These are phyloP conservation scores for Staurois parvus DNA, from an alignment of 2,797 vertebrate genomes.

Conservation along the genomic window DNA sequence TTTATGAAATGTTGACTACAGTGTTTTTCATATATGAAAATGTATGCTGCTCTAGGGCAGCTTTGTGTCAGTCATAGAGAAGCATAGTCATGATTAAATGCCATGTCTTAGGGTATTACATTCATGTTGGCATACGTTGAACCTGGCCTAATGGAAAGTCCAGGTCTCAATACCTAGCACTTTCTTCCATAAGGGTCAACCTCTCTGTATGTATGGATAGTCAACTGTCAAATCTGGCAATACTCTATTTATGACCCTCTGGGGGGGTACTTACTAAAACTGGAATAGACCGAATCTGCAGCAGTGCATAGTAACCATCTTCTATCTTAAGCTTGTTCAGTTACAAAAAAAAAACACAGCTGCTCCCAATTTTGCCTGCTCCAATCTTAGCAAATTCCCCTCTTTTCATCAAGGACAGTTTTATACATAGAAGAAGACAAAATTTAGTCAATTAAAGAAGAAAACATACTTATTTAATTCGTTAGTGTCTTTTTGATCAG, in stretches of 20 bases:
- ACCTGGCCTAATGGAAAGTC: neutral
- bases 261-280: too few relatives aligned
- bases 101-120: neutral
- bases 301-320: too few relatives aligned
- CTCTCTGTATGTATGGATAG: neutral
- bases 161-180: neutral
- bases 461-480: slow-evolving; percentile 53
- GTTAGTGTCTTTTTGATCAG: slow-evolving; percentile 36
- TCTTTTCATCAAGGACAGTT: too few relatives aligned
- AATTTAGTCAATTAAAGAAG: neutral
- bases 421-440: too few relatives aligned
- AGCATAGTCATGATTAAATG: too few relatives aligned
- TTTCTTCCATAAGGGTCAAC: neutral
- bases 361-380: too few relatives aligned
- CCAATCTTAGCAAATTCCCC: too few relatives aligned
- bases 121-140: neutral
- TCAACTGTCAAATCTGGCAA: neutral
- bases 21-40: neutral
- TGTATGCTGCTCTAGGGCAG: too few relatives aligned
- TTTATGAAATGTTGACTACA: neutral
- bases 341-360: too few relatives aligned
- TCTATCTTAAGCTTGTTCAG: too few relatives aligned
- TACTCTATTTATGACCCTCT: neutral
- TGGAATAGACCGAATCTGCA: too few relatives aligned
- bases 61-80: too few relatives aligned